Evolutionary conservation across 2,888 invertebrate species (phyloP), one percentile per base, ranked within the genome.

Genomic region (Cantharis lateralis): DNA sequence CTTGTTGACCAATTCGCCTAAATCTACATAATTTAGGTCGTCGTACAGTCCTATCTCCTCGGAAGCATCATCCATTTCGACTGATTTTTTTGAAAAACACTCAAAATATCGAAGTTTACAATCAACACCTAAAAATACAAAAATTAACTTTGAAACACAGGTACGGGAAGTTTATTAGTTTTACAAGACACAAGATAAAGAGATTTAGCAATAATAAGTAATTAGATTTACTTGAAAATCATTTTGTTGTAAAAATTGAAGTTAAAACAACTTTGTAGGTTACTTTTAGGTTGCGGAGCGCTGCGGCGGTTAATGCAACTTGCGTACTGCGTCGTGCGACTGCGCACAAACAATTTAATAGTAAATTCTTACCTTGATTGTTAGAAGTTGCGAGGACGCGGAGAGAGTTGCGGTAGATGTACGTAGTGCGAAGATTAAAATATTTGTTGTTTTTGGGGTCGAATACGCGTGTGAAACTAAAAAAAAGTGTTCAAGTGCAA

Each of bases 11-110:
- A 84, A 79, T 15, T 80, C 78, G n/a, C 82, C 84, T 18, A 84
- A 75, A 81, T 84, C 82, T 63, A 85, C 82, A 80, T 82, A 81
- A 32, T 85, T 84, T 72, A 89, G 82, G 83, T 89, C 89, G 3
- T 82, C 87, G 77, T 89, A 89, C 72, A 89, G 7, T n/a, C n/a
- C 48, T 48, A 7, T 9, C 5, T 48, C 48, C n/a, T 48, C 48
- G n/a, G n/a, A 87, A 77, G 88, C 86, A 70, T 86, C 87, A 70
- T 86, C 87, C 82, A 82, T 83, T 48, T 20, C 71, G 71, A 32
- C 3, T 62, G 32, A 1, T 20, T 9, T 10, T 16, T 16, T 18
- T 7, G 11, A 32, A 71, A 32, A 48, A 24, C 13, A 26, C 71
- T n/a, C 20, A 15, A 66, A 66, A 24, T n/a, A 20, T n/a, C 13